A percentile compares a stretch with the other conserved stretches of the same genome.
phyloP scores from a whole-genome alignment of 2,797 vertebrate genomes.

The Sebastes steindachneri region DNA sequence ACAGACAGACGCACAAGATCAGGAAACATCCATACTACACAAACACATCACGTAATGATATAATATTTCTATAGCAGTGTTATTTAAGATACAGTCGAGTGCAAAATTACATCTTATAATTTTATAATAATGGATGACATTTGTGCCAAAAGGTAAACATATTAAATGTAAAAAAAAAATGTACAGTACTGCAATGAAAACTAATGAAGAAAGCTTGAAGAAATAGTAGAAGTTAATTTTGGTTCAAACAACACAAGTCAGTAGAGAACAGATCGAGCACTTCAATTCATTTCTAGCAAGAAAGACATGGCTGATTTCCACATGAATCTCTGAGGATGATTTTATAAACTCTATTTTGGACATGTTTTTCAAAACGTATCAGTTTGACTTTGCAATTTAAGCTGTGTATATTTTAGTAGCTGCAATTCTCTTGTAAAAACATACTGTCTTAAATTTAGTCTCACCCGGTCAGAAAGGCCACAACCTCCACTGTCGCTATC shows the following conservation, averaged over 20 bases:
- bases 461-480: neutral
- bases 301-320: neutral
- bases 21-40: neutral
- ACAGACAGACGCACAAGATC: conserved; percentile 3
- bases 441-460: neutral
- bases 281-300: neutral
- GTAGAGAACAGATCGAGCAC: neutral
- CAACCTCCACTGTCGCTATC: conserved; percentile 19
- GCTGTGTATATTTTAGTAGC: neutral
- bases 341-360: neutral
- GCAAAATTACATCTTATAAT: neutral
- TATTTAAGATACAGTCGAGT: neutral
- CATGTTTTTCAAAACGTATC: too few species aligned
- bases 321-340: neutral
- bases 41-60: neutral
- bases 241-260: neutral
- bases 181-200: neutral
- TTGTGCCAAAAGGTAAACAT: neutral
- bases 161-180: neutral
- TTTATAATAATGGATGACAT: neutral
- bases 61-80: neutral
- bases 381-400: neutral
- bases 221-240: neutral
- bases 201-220: neutral
- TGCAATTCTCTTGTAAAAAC: neutral